Evolutionary conservation across 2,113 vertebrate genomes (phyloP).

Genomic region (Thamnophis sirtalis): DNA sequence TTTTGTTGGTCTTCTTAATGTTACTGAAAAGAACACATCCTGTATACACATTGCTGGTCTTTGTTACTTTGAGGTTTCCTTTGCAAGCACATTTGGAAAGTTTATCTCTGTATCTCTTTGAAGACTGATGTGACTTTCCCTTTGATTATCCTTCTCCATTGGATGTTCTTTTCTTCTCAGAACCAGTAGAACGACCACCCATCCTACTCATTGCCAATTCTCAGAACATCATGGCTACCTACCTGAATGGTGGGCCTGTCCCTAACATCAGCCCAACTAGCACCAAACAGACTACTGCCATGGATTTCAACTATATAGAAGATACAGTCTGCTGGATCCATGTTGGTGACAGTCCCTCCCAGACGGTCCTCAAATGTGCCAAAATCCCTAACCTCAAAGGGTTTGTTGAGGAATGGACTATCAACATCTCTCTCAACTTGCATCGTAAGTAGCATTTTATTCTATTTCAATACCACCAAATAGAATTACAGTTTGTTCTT

Average conservation of each 20-base stretch:
- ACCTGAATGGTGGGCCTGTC: constrained; percentile 79
- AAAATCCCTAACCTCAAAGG: constrained; percentile 87
- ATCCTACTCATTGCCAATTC: constrained; percentile 93
- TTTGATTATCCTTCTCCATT: not conserved
- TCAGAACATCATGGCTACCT: constrained; percentile 91
- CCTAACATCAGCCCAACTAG: constrained; percentile 81
- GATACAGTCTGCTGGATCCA: constrained; percentile 96
- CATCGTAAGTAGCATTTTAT: constrained; percentile 84
- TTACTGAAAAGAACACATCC: not conserved
- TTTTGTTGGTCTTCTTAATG: not conserved
- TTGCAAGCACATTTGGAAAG: not conserved
- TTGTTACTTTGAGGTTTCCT: not conserved
- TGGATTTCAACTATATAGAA: constrained; percentile 91
- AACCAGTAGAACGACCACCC: constrained; percentile 87
- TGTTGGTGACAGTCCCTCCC: constrained; percentile 82
- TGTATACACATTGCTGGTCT: not conserved
- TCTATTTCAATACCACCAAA: not conserved
- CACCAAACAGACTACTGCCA: constrained; percentile 92
- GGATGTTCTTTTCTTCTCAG: constrained; percentile 54
- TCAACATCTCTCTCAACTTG: constrained; percentile 94
- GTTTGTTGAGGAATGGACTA: constrained; percentile 80
- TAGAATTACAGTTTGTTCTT: not conserved
- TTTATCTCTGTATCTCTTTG: not conserved
- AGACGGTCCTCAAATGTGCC: constrained; percentile 90
- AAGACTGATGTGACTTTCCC: not conserved